phyloP scores from a whole-genome alignment of 2,888 invertebrate species.

The Agriotes lineatus region DNA sequence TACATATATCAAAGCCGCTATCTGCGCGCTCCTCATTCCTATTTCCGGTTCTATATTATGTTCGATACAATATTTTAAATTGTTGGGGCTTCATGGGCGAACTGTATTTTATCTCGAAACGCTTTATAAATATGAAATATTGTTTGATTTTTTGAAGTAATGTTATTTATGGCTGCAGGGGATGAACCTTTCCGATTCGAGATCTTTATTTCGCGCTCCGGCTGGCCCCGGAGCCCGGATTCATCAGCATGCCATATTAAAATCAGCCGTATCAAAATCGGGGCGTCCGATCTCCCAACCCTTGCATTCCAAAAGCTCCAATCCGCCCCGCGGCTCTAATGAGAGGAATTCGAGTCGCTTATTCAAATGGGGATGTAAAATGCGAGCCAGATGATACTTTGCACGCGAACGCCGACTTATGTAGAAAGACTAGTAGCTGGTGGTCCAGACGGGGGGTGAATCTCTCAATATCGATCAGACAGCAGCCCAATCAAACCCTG shows the following conservation, averaged over 20 bases:
- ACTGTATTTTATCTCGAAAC: conserved; percentile 39
- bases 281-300: too few relatives aligned
- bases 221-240: neutral
- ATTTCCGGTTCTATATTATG: conserved; percentile 43
- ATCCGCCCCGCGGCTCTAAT: too few relatives aligned
- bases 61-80: conserved; percentile 43
- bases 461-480: conserved; percentile 66
- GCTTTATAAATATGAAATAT: conserved; percentile 47
- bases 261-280: neutral
- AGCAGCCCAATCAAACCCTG: conserved; percentile 67
- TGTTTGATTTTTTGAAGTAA: conserved; percentile 46
- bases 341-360: conserved; percentile 4
- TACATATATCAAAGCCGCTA: conserved; percentile 42
- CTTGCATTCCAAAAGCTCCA: too few relatives aligned
- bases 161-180: conserved; percentile 39
- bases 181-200: conserved; percentile 32
- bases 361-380: conserved; percentile 24
- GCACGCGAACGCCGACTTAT: conserved; percentile 53
- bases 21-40: conserved; percentile 29
- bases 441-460: conserved; percentile 64
- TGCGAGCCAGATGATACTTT: conserved; percentile 31
- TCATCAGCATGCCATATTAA: neutral
- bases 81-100: conserved; percentile 38
- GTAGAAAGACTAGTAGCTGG: conserved; percentile 61
- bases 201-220: conserved; percentile 4